phyloP scores from a whole-genome alignment of 2,113 vertebrate genomes.

The Mixornis gularis region DNA sequence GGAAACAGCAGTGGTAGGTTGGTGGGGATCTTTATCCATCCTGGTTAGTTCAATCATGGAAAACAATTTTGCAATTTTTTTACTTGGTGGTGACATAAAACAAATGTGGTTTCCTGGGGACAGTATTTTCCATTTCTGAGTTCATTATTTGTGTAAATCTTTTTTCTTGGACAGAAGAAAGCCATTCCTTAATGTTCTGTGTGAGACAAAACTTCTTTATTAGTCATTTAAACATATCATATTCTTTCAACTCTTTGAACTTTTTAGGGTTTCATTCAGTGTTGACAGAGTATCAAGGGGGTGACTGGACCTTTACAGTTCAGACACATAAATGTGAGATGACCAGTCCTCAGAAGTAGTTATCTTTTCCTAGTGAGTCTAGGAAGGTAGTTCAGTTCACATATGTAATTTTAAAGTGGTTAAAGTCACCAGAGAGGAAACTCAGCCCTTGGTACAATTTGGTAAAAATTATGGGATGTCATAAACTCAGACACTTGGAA shows the following conservation, averaged over 20 bases:
- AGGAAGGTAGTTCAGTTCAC: not conserved
- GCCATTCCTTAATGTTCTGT: not conserved
- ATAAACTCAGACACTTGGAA: not conserved
- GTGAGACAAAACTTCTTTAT: not conserved
- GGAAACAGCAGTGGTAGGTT: not conserved
- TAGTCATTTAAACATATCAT: not conserved
- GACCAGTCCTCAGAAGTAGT: not conserved
- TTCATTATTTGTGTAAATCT: not conserved
- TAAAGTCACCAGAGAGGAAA: not conserved
- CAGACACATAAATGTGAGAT: not conserved
- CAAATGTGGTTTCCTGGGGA: not conserved
- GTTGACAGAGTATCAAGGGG: not conserved
- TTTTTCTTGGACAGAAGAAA: not conserved
- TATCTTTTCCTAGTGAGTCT: not conserved
- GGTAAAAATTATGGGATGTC: not conserved
- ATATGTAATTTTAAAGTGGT: not conserved
- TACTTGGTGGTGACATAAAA: not conserved
- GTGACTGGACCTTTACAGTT: not conserved
- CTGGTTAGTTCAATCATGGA: not conserved
- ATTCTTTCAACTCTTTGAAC: not conserved
- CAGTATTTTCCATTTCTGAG: not conserved
- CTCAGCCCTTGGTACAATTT: not conserved
- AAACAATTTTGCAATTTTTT: not conserved
- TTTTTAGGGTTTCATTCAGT: not conserved
- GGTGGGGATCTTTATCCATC: not conserved